phyloP scores from a whole-genome alignment of 2,797 vertebrate genomes.

The Rhynchotus rufescens region DNA sequence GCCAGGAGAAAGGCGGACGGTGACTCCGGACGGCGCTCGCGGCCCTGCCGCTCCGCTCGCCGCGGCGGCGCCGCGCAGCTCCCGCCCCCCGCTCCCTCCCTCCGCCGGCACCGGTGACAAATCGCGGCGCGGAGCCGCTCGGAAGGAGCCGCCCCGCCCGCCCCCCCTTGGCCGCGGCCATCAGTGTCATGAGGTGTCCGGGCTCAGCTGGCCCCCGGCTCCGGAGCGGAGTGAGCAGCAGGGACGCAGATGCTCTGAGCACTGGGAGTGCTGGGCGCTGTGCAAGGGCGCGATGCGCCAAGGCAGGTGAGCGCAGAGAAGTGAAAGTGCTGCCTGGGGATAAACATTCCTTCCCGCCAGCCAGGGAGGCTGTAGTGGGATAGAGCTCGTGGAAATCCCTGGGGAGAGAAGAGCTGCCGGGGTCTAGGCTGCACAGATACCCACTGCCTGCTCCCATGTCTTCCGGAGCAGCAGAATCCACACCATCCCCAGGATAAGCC shows the following conservation, averaged over 20 bases:
- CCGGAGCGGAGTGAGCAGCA: too few species aligned
- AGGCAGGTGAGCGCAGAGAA: neutral
- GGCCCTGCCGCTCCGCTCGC: neutral
- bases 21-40: neutral
- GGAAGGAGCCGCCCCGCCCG: too few species aligned
- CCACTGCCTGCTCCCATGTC: neutral
- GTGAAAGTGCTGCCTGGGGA: too few species aligned
- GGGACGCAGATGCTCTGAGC: neutral
- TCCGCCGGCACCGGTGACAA: constrained; percentile 5
- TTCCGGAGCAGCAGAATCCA: neutral
- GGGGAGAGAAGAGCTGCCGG: neutral
- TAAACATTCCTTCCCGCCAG: too few species aligned
- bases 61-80: constrained; percentile 12
- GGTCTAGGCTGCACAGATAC: neutral
- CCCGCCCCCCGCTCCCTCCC: neutral
- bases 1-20: constrained; percentile 54
- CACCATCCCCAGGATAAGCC: neutral
- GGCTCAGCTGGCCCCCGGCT: neutral
- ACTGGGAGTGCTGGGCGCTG: neutral
- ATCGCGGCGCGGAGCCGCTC: neutral
- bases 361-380: too few species aligned
- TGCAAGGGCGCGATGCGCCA: too few species aligned
- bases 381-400: neutral
- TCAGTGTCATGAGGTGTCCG: neutral
- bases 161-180: neutral